These are phyloP conservation scores for Heterochromis multidens DNA, from an alignment of 2,113 vertebrate species.

Conservation along the genomic window DNA sequence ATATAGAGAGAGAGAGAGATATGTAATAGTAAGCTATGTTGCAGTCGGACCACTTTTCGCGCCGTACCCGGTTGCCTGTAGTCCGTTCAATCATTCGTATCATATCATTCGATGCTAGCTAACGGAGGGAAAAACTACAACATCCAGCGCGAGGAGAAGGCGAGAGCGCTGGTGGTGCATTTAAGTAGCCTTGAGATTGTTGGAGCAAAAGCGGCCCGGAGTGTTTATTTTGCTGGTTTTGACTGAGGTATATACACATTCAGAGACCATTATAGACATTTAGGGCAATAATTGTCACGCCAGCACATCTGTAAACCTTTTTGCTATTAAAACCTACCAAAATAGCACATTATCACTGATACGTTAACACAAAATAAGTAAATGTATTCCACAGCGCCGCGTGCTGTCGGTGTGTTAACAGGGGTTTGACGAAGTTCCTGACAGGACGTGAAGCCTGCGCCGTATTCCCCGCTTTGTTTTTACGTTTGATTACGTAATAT, in stretches of 20 bases:
- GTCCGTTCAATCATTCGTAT: neutral
- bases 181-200: neutral
- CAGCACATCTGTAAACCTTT: no score
- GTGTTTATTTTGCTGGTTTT: neutral
- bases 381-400: no score
- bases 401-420: neutral
- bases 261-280: neutral
- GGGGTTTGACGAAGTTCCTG: neutral
- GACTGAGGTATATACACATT: neutral
- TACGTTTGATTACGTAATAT: neutral
- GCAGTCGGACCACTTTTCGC: neutral
- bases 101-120: rapidly evolving
- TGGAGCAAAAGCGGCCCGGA: neutral
- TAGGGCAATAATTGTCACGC: neutral
- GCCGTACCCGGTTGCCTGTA: conserved; percentile 3
- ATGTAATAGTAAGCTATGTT: neutral
- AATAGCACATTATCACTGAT: no score
- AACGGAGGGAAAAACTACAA: conserved; percentile 26
- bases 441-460: conserved; percentile 1
- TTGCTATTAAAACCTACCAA: no score
- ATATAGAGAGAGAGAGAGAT: neutral
- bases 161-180: rapidly evolving
- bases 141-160: neutral
- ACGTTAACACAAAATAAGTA: neutral
- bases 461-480: neutral